Conservation (phyloP, 37 sponge, comb jelly and placozoan genomes). For the Axinella damicornis region DNA sequence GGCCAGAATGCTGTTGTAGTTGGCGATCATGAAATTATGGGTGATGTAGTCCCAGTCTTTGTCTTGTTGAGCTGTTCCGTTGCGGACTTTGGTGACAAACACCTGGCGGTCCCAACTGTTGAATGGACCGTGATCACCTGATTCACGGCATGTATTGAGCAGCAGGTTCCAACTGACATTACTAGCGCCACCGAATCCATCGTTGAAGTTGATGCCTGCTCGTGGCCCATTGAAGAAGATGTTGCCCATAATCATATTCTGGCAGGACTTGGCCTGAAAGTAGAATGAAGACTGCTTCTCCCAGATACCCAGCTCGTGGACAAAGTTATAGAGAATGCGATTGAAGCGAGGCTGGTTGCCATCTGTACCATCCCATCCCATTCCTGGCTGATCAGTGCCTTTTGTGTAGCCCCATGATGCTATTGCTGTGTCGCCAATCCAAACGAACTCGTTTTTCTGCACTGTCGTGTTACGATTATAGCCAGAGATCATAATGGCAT, state of each 20-base stretch:
- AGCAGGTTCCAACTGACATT: slow-evolving; percentile 28
- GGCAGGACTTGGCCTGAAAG: slow-evolving; percentile 30
- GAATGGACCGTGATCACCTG: slow-evolving; percentile 70
- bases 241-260: slow-evolving; percentile 31
- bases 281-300: slow-evolving; percentile 52
- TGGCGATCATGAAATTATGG: slow-evolving; percentile 46
- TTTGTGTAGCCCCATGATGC: slow-evolving; percentile 51
- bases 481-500: slow-evolving; percentile 32
- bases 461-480: slow-evolving; percentile 27
- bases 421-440: slow-evolving; percentile 42
- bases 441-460: slow-evolving; percentile 16
- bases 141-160: slow-evolving; percentile 59
- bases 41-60: slow-evolving; percentile 21
- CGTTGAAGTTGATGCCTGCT: slow-evolving; percentile 75
- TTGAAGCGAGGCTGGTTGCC: slow-evolving; percentile 45
- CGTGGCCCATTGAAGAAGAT: slow-evolving; percentile 72
- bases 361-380: slow-evolving; percentile 56
- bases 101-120: slow-evolving; percentile 59
- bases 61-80: slow-evolving; percentile 22
- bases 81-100: slow-evolving; percentile 37
- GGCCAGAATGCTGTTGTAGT: slow-evolving; percentile 37
- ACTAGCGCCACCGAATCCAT: slow-evolving; percentile 68
- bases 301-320: slow-evolving; percentile 63
- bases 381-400: slow-evolving; percentile 28
- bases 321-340: slow-evolving; percentile 37